A percentile compares a stretch with the other conserved stretches of the same genome.
Conservation (phyloP, 1,140 invertebrate species). For the Bicyclus anynana region DNA sequence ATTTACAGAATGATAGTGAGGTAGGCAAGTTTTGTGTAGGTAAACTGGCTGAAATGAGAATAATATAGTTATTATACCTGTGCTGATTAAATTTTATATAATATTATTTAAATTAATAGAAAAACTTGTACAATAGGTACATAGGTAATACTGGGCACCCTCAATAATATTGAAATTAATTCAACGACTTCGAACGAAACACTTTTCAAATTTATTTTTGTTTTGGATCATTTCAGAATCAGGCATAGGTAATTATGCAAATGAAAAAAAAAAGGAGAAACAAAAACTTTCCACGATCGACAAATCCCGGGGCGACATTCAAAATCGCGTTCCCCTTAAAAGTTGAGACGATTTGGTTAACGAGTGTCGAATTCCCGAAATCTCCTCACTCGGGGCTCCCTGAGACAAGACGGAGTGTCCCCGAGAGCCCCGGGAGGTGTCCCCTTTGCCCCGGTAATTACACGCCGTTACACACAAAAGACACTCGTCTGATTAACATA, state of each 20-base stretch:
- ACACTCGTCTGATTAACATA: constrained; percentile 74
- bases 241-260: constrained; percentile 27
- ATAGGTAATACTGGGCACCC: no score
- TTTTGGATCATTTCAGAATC: no score
- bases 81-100: no score
- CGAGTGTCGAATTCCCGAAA: constrained; percentile 68
- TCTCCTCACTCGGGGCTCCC: constrained; percentile 38
- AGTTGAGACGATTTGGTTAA: constrained; percentile 73
- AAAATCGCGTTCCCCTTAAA: constrained; percentile 71
- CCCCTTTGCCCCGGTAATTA: constrained; percentile 66
- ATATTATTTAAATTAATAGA: no score
- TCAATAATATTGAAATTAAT: no score
- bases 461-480: constrained; percentile 75
- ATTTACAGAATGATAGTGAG: no score
- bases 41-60: no score
- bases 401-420: constrained; percentile 55
- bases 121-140: no score
- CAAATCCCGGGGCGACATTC: constrained; percentile 59
- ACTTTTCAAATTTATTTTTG: no score
- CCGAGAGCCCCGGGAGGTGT: constrained; percentile 65
- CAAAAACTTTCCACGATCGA: constrained; percentile 12
- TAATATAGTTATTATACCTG: no score
- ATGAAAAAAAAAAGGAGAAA: constrained; percentile 3
- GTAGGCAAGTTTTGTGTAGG: no score
- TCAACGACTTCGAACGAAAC: no score